Percentiles rank a stretch among this genome's conserved stretches.
These are phyloP conservation scores for Aphelenchoides avenae DNA, from an alignment of 1,140 invertebrate genomes.

Conservation along the genomic window DNA sequence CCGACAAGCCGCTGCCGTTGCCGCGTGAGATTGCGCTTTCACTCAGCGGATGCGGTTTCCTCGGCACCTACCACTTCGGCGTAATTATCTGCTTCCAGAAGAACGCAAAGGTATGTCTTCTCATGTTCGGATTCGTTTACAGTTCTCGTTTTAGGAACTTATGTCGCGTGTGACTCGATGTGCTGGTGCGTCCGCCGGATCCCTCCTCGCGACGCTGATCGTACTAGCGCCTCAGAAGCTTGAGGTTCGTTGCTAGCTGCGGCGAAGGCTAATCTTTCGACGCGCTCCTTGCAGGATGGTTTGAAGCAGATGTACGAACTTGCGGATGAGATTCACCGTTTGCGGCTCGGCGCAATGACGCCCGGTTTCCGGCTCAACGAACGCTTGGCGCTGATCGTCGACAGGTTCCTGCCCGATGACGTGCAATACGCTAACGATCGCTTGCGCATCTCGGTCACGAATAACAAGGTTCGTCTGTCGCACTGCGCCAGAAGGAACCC, in stretches of 20 bases:
- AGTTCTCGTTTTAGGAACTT: slow-evolving; percentile 21
- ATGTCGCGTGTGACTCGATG: slow-evolving; percentile 36
- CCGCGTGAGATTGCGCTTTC: no score
- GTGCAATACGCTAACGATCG: slow-evolving; percentile 30
- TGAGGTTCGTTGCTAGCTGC: slow-evolving; percentile 19
- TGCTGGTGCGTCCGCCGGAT: slow-evolving; percentile 53
- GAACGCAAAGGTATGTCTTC: slow-evolving; percentile 47
- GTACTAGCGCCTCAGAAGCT: slow-evolving; percentile 42
- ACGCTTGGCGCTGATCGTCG: slow-evolving; percentile 40
- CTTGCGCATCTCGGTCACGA: slow-evolving; percentile 50
- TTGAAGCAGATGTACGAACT: slow-evolving; percentile 49
- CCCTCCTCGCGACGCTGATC: slow-evolving; percentile 47
- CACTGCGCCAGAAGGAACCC: slow-evolving; percentile 1
- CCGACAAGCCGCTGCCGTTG: no score
- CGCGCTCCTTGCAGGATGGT: slow-evolving; percentile 8
- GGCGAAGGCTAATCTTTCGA: slow-evolving; percentile 12
- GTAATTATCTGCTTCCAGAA: slow-evolving; percentile 51
- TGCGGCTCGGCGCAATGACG: slow-evolving; percentile 51
- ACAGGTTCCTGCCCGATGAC: slow-evolving; percentile 47
- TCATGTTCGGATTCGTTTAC: slow-evolving; percentile 2
- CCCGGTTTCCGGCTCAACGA: slow-evolving; percentile 53
- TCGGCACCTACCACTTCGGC: slow-evolving; percentile 57
- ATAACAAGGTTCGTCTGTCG: slow-evolving; percentile 4
- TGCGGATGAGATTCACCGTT: slow-evolving; percentile 51
- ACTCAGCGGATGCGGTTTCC: slow-evolving; percentile 44